Conservation (phyloP, 2,797 vertebrate genomes). For the Otolemur crassicaudatus region DNA sequence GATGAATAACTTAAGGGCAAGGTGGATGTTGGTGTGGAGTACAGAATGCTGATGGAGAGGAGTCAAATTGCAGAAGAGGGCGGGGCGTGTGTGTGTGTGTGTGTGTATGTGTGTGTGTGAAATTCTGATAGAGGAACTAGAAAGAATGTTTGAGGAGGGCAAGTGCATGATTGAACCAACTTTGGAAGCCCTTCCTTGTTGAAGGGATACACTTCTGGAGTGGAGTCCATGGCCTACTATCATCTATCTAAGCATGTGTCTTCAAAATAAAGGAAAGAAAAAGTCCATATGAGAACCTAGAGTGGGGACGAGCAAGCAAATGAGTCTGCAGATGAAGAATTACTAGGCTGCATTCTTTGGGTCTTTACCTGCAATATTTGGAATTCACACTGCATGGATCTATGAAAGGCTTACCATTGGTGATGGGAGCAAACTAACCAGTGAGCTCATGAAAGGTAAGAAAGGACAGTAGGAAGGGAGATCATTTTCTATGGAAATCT, state of each 20-base stretch:
- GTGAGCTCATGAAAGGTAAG: background rate
- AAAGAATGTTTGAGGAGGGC: background rate
- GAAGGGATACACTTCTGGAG: background rate
- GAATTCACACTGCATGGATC: background rate
- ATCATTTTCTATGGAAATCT: background rate
- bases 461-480: too few species aligned
- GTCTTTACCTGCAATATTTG: background rate
- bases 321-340: background rate
- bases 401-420: background rate
- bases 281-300: background rate
- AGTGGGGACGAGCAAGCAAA: background rate
- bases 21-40: background rate
- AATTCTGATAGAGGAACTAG: background rate
- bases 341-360: background rate
- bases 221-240: fast-evolving
- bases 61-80: background rate
- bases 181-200: background rate
- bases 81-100: too few species aligned
- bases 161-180: background rate
- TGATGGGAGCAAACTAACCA: background rate
- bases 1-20: background rate
- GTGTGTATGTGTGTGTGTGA: background rate
- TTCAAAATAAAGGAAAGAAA: conserved; percentile 16
- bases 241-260: background rate
- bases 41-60: too few species aligned